Conservation (phyloP, 35 echinoderm and acorn worm species). For the Apostichopus californicus region DNA sequence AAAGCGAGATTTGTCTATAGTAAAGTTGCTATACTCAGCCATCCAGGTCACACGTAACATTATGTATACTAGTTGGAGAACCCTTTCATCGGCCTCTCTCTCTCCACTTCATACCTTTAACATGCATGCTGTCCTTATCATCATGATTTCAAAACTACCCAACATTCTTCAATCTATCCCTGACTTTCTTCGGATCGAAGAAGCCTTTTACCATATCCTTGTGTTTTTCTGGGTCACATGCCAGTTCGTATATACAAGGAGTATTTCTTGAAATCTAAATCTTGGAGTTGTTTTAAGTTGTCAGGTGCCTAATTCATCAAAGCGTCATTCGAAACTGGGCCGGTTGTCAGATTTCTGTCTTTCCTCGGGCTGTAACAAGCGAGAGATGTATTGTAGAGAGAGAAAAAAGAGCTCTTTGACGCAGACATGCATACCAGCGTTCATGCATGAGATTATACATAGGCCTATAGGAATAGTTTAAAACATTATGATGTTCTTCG, state of each 20-base stretch:
- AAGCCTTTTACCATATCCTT: not conserved
- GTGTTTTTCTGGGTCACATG: conserved; percentile 25
- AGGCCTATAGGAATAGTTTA: not conserved
- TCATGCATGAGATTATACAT: too few relatives aligned
- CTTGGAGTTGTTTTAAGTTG: conserved; percentile 23
- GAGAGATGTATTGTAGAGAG: not conserved
- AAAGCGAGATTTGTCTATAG: too few relatives aligned
- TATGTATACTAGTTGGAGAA: not conserved
- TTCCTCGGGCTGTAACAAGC: not conserved
- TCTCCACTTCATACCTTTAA: not conserved
- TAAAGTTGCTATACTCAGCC: too few relatives aligned
- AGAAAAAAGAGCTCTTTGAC: not conserved
- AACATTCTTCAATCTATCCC: not conserved
- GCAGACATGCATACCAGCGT: too few relatives aligned
- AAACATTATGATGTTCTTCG: not conserved
- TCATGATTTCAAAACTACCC: not conserved
- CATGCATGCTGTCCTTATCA: not conserved
- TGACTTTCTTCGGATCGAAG: not conserved
- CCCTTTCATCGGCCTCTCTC: not conserved
- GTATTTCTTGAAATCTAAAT: conserved; percentile 32
- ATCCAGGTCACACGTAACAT: not conserved
- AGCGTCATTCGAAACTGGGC: not conserved
- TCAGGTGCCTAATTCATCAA: conserved; percentile 25
- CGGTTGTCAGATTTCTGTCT: not conserved
- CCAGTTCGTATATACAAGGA: not conserved